Evolutionary conservation across 2,888 invertebrate species (phyloP), one percentile per base, ranked within the genome.

Genomic region (Polydrusus cervinus): DNA sequence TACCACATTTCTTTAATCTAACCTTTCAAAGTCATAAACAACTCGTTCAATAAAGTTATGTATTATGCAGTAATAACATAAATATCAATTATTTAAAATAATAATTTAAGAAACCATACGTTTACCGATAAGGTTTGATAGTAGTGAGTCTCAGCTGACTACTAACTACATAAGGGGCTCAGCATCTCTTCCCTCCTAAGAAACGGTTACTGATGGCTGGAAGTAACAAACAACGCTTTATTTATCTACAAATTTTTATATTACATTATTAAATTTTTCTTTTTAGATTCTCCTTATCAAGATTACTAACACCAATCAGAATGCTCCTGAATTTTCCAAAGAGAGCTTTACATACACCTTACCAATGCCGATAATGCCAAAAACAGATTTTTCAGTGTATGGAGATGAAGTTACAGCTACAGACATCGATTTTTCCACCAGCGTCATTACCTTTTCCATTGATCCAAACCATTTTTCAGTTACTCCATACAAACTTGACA

Each of bases 341-440:
- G 14, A 25, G 20, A 80, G 78, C 18, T 88, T 87, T 75, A 84
- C 82, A 25, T 89, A 87, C 76, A 85, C 81, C 5, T 81, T 90
- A n/a, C 85, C 88, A 3, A 87, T 89, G 45, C 91, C 91, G 2
- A 77, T 83, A 20, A 79, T 89, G 49, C 88, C 89, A 10, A 87
- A 87, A 0, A 87, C 84, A 72, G 80, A 85, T 14, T 82, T 90
- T 30, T 88, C 89, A 0, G 84, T 87, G 64, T 83, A 87, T n/a
- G 86, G 87, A 51, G 76, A 72, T 0, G 16, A 16, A 2, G 83
- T 91, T 11, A 83, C 81, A 57, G 90, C 87, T 0, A 84, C 87
- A 79, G 91, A 91, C 81, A 86, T 89, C 25, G 90, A 91, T 81
- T 87, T 91, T 10, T 89, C 90, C 0, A 90, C 89, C 60, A 78